Percentiles rank a stretch among this genome's conserved stretches.
phyloP scores from a whole-genome alignment of 1,140 invertebrate species.

The Zeugodacus cucurbitae region DNA sequence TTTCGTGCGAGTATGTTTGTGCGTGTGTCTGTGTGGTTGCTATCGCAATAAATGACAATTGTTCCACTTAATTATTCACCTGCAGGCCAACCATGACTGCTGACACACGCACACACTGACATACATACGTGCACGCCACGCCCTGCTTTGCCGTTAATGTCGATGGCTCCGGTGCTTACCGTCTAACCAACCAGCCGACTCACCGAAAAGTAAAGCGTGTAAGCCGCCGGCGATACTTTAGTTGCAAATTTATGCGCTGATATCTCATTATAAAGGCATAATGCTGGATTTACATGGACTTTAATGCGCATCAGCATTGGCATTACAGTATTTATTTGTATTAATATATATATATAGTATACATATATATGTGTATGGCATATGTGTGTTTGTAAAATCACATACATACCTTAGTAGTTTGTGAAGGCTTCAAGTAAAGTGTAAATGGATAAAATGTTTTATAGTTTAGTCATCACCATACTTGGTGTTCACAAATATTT shows the following conservation, averaged over 20 bases:
- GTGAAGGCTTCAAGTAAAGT: background rate
- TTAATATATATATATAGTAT: too few relatives aligned
- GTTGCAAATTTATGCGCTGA: background rate
- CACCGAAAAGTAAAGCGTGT: background rate
- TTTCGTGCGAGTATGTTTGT: background rate
- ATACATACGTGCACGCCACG: background rate
- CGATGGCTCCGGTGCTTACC: background rate
- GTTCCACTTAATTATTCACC: constrained; percentile 15
- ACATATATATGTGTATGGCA: too few relatives aligned
- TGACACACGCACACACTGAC: too few relatives aligned
- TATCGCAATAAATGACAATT: constrained; percentile 21
- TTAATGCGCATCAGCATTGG: background rate
- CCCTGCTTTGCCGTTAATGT: background rate
- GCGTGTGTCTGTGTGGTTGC: background rate
- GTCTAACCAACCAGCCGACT: background rate
- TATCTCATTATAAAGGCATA: constrained; percentile 3
- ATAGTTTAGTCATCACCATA: background rate
- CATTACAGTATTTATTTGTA: background rate
- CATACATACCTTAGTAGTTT: too few relatives aligned
- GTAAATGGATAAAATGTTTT: background rate
- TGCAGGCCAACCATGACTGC: constrained; percentile 5
- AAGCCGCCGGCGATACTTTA: background rate
- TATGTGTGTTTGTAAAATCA: too few relatives aligned
- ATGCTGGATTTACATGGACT: background rate
- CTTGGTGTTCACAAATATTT: too few relatives aligned